Conservation (phyloP, 2,113 vertebrate species). For the Diphyllodes magnificus region DNA sequence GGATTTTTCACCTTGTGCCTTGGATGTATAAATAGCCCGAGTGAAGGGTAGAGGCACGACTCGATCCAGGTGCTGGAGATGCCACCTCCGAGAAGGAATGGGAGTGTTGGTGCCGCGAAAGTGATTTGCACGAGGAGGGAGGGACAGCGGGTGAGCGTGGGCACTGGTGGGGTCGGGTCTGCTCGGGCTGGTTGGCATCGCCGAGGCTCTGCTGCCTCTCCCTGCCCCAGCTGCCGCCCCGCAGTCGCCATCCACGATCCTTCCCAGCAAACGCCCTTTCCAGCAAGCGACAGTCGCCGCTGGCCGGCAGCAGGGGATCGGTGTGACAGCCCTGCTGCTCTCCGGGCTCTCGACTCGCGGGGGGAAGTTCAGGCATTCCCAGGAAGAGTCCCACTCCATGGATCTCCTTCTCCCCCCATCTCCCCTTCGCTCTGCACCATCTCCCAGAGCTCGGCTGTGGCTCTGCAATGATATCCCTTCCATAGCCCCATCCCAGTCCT, state of each 20-base stretch:
- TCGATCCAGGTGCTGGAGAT: background rate
- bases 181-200: background rate
- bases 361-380: background rate
- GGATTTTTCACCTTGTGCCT: conserved; percentile 13
- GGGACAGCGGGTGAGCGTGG: background rate
- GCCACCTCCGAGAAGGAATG: background rate
- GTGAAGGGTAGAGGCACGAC: background rate
- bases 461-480: background rate
- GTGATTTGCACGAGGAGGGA: background rate
- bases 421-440: background rate
- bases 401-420: background rate
- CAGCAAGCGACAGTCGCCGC: background rate
- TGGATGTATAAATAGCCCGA: background rate
- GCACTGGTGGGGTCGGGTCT: background rate
- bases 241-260: background rate
- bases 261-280: background rate
- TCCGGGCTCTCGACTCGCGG: fast-evolving
- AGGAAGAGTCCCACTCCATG: background rate
- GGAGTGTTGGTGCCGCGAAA: background rate
- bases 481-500: background rate
- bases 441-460: background rate
- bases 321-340: background rate
- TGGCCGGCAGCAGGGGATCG: background rate
- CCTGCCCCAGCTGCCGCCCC: background rate
- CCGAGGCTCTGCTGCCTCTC: background rate